Percentiles rank a stretch among this genome's conserved stretches.
These are phyloP conservation scores for Oxyruncus cristatus DNA, from an alignment of 2,113 vertebrate species.

Conservation along the genomic window DNA sequence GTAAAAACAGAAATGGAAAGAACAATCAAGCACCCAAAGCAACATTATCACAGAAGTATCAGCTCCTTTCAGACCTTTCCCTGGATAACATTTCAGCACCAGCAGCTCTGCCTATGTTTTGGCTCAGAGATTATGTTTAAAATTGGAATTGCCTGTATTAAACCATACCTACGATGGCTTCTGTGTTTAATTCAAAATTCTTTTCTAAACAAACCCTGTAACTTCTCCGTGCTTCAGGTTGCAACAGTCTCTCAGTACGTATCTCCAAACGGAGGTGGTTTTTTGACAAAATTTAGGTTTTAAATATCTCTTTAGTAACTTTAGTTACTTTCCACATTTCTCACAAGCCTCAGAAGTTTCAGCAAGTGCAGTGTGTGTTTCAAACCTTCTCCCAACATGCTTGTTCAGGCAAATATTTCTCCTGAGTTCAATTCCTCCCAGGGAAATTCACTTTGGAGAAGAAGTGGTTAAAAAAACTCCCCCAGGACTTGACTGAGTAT, in stretches of 20 bases:
- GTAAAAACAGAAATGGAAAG: conserved; percentile 41
- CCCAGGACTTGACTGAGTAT: not conserved
- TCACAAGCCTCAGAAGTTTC: not conserved
- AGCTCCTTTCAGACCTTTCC: not conserved
- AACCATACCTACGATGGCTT: not conserved
- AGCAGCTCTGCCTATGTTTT: not conserved
- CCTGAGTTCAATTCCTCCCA: not conserved
- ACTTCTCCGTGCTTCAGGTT: not conserved
- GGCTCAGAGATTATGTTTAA: not conserved
- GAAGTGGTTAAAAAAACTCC: not conserved
- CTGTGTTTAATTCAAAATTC: not conserved
- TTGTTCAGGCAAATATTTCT: not conserved
- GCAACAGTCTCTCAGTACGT: not conserved
- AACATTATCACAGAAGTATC: conserved; percentile 22
- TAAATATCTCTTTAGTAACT: not conserved
- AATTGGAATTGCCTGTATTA: not conserved
- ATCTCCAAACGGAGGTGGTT: not conserved
- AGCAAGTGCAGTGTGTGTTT: not conserved
- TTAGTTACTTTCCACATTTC: not conserved
- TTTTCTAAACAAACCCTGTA: not conserved
- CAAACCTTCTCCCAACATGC: not conserved
- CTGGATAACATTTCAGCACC: conserved; percentile 16
- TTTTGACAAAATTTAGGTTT: not conserved
- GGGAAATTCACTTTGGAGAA: not conserved
- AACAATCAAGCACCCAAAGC: conserved; percentile 8